Evolutionary conservation across 2,797 vertebrate species (phyloP), one percentile per base, ranked within the genome.

Genomic region (Danio jaintianensis): DNA sequence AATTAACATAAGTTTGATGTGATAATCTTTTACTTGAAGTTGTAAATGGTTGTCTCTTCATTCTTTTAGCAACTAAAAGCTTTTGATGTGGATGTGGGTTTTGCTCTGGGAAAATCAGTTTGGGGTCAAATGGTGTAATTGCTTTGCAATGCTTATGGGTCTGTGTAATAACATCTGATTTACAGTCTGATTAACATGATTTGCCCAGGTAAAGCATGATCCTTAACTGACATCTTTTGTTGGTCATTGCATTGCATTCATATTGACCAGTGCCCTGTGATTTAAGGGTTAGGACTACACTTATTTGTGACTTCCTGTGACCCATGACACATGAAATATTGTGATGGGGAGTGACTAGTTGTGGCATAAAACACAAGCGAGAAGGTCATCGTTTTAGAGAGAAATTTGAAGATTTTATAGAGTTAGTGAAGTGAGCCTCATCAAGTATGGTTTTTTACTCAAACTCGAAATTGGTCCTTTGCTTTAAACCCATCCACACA

Each of bases 1-100:
- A 90, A 93, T 92, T 90, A 90, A 78, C 85, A 86, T 87, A 59
- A 67, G 77, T 83, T 91, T 90, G 86, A 91, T 91, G 86, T 89
- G 87, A 86, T 92, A 89, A 90, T 92, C 83, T 78, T 48, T 69
- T 74, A 74, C 75, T 84, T 82, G 87, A 85, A 88, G 85, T 83
- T 69, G 45, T 79, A 88, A 88, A 90, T 85, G 85, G 82, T 87
- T 86, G 88, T 82, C 83, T 81, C 78, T 85, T 90, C 53, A 89
- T 91, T 89, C 88, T 73, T 82, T 79, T 56, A 16, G 11, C n/a
- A 18, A 43, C 38, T 48, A 29, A 59, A 48, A 16, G 45, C 38
- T 69, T 78, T 69, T 74, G 73, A 82, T 90, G 88, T 87, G 5
- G n/a, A 61, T 50, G 47, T 10, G 22, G 7, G 38, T 20, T 66